Evolutionary conservation across 2,113 vertebrate genomes (phyloP).

Genomic region (Salvelinus fontinalis): DNA sequence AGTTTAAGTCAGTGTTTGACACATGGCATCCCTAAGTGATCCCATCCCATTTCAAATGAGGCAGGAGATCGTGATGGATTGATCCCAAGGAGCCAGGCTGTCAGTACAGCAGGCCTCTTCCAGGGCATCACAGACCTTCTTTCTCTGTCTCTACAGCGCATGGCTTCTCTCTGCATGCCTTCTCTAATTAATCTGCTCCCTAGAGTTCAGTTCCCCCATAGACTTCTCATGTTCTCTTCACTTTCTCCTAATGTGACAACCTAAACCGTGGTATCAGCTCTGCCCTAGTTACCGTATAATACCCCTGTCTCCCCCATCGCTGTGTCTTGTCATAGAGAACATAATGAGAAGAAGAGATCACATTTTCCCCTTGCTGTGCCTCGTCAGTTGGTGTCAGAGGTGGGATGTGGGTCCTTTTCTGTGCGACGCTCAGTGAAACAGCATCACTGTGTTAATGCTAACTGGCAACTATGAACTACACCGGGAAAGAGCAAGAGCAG

Average conservation of each 20-base stretch:
- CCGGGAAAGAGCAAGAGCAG: no score
- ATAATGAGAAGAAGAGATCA: not conserved
- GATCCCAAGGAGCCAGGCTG: slow-evolving; percentile 30
- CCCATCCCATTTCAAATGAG: slow-evolving; percentile 36
- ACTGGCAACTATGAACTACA: not conserved
- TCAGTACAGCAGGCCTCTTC: slow-evolving; percentile 26
- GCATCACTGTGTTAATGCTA: not conserved
- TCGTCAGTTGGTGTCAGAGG: not conserved
- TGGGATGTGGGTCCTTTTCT: not conserved
- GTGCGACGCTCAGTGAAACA: no score
- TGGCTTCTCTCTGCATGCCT: not conserved
- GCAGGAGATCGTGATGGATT: slow-evolving; percentile 42
- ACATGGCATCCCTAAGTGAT: slow-evolving; percentile 20
- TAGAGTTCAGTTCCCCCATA: not conserved
- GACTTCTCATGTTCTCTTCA: not conserved
- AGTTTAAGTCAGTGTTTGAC: slow-evolving; percentile 23
- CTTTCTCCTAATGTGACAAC: no score
- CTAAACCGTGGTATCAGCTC: not conserved
- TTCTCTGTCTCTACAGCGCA: slow-evolving; percentile 15
- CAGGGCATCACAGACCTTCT: slow-evolving; percentile 33
- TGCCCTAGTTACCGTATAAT: not conserved
- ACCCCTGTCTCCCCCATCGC: not conserved
- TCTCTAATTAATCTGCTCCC: not conserved
- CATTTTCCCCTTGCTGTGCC: not conserved
- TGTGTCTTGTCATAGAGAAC: not conserved